Base-by-base conservation (phyloP, 2,113 vertebrate genomes). In the Benitochromis conjunctus region DNA sequence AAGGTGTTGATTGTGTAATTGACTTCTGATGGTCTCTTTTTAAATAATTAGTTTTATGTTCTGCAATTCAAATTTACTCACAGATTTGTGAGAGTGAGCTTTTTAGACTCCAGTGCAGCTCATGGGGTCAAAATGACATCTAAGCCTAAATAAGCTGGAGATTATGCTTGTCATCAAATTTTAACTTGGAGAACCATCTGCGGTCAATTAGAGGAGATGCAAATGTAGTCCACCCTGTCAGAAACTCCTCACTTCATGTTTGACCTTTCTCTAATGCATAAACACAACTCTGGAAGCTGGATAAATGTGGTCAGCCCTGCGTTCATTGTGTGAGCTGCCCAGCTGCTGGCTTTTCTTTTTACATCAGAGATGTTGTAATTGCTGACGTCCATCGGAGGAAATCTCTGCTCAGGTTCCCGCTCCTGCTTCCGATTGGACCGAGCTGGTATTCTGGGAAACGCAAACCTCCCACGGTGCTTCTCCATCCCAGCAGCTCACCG, bases 381-480 rank as follows among this genome's bases (percentile, higher is more conserved):
- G 74, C 82, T 86, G 86, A 81, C 78, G 79, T 81, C 24, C 64
- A 16, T 9, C 46, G 29, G 51, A 24, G 53, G 46, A 43, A 53
- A 31, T 9, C 5, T 26, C 58, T 7, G 51, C 83, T 71, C 34
- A 13, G 58, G 55, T 88, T 86, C 84, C 90, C 79, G 60, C 81
- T 84, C 62, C 66, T 16, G 48, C 34, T 51, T 46, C 31, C 10
- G 79, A 48, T 43, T 78, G 79, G 69, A 85, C n/a, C 5, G 1
- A 56, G 18, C 1, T 3, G 24, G 6, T 71, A 36, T 86, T 90
- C 90, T 88, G 90, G 88, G 90, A 90, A 91, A 76, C 31, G 5
- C 48, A 38, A 79, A 58, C 66, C 80, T 86, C 88, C 85, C 85
- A 81, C 31, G 11, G 51, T 53, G 85, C 87, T 82, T 62, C 82